Conservation (phyloP, 1,140 invertebrate genomes). For the Drosophila tsacasi region DNA sequence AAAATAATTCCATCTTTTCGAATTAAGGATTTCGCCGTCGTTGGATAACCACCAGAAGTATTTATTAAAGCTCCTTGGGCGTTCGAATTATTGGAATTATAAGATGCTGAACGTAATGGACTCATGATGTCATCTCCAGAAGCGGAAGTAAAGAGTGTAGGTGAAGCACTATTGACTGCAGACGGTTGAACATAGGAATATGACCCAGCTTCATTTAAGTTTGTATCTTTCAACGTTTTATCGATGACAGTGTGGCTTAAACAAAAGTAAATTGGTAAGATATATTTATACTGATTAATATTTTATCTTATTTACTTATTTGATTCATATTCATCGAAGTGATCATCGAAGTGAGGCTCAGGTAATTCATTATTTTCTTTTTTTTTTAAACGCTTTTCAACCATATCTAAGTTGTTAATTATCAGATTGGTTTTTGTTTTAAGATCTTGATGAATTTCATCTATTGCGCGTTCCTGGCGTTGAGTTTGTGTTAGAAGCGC, state of each 20-base stretch:
- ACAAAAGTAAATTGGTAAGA: slow-evolving; percentile 2
- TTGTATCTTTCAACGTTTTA: slow-evolving; percentile 72
- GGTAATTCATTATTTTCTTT: slow-evolving; percentile 91
- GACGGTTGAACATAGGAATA: slow-evolving; percentile 48
- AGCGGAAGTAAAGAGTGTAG: slow-evolving; percentile 61
- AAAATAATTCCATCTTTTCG: slow-evolving; percentile 94
- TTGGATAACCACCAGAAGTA: slow-evolving; percentile 33
- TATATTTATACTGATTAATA: slow-evolving; percentile 4
- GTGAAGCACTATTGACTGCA: slow-evolving; percentile 33
- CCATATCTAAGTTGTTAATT: slow-evolving; percentile 93
- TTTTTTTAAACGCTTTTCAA: slow-evolving; percentile 93
- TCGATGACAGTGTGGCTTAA: slow-evolving; percentile 73
- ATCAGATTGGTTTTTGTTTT: slow-evolving; percentile 93
- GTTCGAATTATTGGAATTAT: slow-evolving; percentile 15
- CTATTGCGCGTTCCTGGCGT: slow-evolving; percentile 93
- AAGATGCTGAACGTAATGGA: slow-evolving; percentile 20
- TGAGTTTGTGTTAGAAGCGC: slow-evolving; percentile 94
- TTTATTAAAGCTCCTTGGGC: slow-evolving; percentile 21
- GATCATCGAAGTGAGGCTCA: slow-evolving; percentile 90
- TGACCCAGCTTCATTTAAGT: slow-evolving; percentile 43
- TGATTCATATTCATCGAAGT: slow-evolving; percentile 91
- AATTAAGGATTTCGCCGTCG: slow-evolving; percentile 62
- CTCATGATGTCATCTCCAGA: slow-evolving; percentile 37
- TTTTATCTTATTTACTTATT: slow-evolving; percentile 86
- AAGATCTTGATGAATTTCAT: slow-evolving; percentile 93